Percentiles rank a stretch among this genome's conserved stretches.
These are phyloP conservation scores for Steatocranus sp. DNA, from an alignment of 2,797 vertebrate species.

Conservation along the genomic window DNA sequence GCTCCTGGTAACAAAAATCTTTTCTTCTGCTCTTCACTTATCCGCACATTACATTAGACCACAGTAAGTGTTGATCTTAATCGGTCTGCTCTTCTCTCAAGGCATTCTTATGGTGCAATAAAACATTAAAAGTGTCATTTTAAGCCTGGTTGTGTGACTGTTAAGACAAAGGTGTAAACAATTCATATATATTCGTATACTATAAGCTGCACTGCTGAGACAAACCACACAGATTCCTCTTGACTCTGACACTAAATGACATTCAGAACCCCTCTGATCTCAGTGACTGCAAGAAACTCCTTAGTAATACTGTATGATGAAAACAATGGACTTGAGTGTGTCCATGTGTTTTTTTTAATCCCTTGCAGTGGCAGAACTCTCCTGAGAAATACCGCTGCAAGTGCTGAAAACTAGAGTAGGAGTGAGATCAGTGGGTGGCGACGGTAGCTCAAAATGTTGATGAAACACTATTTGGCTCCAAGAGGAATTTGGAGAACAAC, in stretches of 20 bases:
- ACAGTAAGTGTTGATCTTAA: not conserved
- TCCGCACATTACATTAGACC: not conserved
- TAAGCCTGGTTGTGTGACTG: not conserved
- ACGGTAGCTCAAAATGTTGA: conserved; percentile 21
- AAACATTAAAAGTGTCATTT: not conserved
- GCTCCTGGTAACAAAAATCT: not conserved
- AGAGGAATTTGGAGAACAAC: conserved; percentile 38
- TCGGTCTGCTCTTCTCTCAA: not conserved
- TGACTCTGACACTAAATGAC: conserved; percentile 5
- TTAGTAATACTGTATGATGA: too few species aligned
- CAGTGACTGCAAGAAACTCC: not conserved
- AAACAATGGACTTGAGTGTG: not conserved
- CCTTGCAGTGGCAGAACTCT: not conserved
- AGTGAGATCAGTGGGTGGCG: conserved; percentile 57
- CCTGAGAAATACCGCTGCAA: conserved; percentile 51
- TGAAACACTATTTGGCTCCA: conserved; percentile 9
- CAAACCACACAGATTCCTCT: conserved; percentile 29
- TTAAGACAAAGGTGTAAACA: not conserved
- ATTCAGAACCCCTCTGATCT: not conserved
- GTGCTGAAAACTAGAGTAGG: conserved; percentile 54
- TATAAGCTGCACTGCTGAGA: not conserved
- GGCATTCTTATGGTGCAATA: not conserved
- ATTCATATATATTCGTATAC: not conserved
- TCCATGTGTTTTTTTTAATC: not conserved
- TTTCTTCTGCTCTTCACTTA: not conserved